phyloP scores from a whole-genome alignment of 2,888 invertebrate species.

The Chalcis sispes region DNA sequence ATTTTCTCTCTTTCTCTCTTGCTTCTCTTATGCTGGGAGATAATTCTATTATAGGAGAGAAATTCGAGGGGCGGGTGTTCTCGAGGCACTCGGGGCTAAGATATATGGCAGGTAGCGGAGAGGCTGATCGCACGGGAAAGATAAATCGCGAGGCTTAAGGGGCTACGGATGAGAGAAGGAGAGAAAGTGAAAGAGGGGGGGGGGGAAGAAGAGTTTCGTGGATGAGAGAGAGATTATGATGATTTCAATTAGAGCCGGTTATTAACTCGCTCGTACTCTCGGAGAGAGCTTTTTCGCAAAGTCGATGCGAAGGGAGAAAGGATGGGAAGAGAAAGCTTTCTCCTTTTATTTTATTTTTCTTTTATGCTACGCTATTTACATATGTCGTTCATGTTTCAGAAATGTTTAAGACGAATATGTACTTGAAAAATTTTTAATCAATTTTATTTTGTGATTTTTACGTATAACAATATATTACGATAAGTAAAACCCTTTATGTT shows the following conservation, averaged over 20 bases:
- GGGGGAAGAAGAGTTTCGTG: neutral
- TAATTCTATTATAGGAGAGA: constrained; percentile 70
- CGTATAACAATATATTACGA: too few relatives aligned
- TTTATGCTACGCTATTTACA: too few relatives aligned
- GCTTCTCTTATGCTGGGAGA: constrained; percentile 4
- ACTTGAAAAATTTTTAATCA: too few relatives aligned
- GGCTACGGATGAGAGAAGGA: neutral
- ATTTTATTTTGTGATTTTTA: too few relatives aligned
- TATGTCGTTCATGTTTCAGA: too few relatives aligned
- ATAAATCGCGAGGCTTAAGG: constrained; percentile 53
- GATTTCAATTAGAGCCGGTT: constrained; percentile 48
- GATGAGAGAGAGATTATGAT: constrained; percentile 42
- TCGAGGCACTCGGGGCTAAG: neutral
- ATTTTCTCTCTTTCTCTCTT: too few relatives aligned
- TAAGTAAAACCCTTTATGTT: neutral
- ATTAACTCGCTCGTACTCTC: constrained; percentile 24
- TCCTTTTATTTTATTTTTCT: too few relatives aligned
- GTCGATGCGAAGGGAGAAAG: too few relatives aligned
- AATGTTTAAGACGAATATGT: too few relatives aligned
- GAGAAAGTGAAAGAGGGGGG: neutral
- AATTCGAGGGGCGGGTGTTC: constrained; percentile 52
- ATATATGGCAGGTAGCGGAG: constrained; percentile 32
- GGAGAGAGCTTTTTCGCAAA: neutral
- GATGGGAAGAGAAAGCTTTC: too few relatives aligned
- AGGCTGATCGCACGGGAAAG: constrained; percentile 58